Evolutionary conservation across 2,888 invertebrate species (phyloP).

Genomic region (Diplazon laetatorius): DNA sequence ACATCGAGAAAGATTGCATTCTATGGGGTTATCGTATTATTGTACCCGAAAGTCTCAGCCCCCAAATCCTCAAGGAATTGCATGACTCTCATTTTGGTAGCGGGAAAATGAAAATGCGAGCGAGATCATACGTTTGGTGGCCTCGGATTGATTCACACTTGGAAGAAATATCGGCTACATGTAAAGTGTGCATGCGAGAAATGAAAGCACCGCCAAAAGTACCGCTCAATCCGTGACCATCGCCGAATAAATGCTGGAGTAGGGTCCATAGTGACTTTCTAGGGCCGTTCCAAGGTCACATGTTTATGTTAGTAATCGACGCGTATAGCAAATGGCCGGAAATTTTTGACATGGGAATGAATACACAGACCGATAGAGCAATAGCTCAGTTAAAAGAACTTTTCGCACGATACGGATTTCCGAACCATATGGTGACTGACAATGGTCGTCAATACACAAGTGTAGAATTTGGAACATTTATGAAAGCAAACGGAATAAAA

Average conservation of each 20-base stretch:
- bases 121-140: constrained; percentile 59
- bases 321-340: constrained; percentile 66
- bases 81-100: constrained; percentile 51
- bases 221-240: constrained; percentile 55
- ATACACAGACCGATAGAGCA: constrained; percentile 49
- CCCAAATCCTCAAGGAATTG: constrained; percentile 13
- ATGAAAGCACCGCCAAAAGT: constrained; percentile 26
- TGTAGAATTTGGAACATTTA: constrained; percentile 47
- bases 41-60: constrained; percentile 38
- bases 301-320: constrained; percentile 65
- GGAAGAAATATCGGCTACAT: constrained; percentile 22
- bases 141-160: constrained; percentile 51
- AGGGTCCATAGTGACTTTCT: constrained; percentile 64
- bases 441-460: constrained; percentile 47
- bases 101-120: constrained; percentile 51
- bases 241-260: constrained; percentile 57
- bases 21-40: constrained; percentile 47
- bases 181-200: constrained; percentile 38
- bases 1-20: constrained; percentile 42
- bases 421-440: constrained; percentile 47
- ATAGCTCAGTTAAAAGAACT: constrained; percentile 19
- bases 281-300: constrained; percentile 55
- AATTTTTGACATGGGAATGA: constrained; percentile 55
- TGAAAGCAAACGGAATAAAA: constrained; percentile 32
- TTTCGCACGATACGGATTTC: constrained; percentile 52